Evolutionary conservation across 2,888 invertebrate species (phyloP), one percentile per base, ranked within the genome.

Genomic region (Ashinkailepas kermadecensis): DNA sequence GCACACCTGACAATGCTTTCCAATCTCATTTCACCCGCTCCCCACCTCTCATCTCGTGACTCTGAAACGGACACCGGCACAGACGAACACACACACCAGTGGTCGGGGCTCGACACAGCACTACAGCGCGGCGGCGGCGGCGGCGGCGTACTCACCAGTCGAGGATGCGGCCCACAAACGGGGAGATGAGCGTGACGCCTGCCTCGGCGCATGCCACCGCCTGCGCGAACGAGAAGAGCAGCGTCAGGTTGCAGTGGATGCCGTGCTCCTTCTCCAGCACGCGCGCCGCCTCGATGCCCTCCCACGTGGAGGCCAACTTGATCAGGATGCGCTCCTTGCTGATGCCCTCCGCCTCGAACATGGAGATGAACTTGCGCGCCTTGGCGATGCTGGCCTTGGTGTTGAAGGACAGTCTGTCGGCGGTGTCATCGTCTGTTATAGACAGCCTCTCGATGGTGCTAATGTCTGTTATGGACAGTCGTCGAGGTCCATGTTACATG

Each of bases 141-240:
- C 4, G 1, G 39, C 13, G 13, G 23, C 18, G 9, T 7, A 81
- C 84, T 81, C 23, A 84, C 99, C 99, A 99, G 88, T 99, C 99
- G 85, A 97, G 90, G 87, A 99, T 99, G 84, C 99, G 92, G 21
- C 99, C 99, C 81, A 99, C 99, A 89, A 99, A 99, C 15, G 99
- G 99, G 9, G 99, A 99, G 87, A 99, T 99, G 67, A 99, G 90
- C 4, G 99, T 99, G 0, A 97, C 99, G 81, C 94, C 94, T 58
- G 99, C 98, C 87, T 99, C 97, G 23, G 98, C 99, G 89, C 99
- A 99, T 0, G 99, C 98, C 67, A 98, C 95, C 6, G 99, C 99
- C 91, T 99, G 99, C 81, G 94, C 92, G 87, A 98, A 93, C 62
- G 95, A 95, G 88, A 99, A 99, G 81, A 99, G 89, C 82, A 99